These are phyloP conservation scores for Anas acuta DNA, from an alignment of 2,797 vertebrate genomes.

Conservation along the genomic window DNA sequence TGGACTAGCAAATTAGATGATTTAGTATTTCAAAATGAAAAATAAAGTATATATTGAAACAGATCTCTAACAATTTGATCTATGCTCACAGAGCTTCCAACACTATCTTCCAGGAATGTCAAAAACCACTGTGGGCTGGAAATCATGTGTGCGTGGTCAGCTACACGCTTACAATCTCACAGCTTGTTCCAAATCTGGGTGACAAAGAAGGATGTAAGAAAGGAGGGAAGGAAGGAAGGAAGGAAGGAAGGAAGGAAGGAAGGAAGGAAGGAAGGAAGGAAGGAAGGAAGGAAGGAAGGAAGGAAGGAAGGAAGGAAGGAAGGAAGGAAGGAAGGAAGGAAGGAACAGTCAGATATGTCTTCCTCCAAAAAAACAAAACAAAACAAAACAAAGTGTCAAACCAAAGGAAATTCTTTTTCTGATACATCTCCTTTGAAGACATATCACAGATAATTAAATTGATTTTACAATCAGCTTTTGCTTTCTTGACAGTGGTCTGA, in stretches of 20 bases:
- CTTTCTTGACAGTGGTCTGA: neutral
- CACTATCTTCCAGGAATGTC: neutral
- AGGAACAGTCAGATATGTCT: neutral
- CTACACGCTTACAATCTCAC: too few species aligned
- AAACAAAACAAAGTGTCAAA: neutral
- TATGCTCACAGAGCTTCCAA: neutral
- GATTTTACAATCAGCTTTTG: neutral
- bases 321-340: too few species aligned
- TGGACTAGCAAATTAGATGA: rapidly evolving
- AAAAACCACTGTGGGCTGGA: neutral
- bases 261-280: too few species aligned
- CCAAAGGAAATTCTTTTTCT: neutral
- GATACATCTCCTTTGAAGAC: neutral
- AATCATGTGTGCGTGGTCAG: too few species aligned
- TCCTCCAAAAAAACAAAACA: too few species aligned
- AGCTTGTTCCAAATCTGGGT: neutral
- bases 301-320: too few species aligned
- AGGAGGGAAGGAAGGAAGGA: neutral
- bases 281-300: too few species aligned
- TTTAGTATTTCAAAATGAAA: neutral
- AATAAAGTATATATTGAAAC: neutral
- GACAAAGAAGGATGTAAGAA: too few species aligned
- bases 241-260: too few species aligned
- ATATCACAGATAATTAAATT: neutral
- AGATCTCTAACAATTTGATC: neutral